A percentile compares a stretch with the other conserved stretches of the same genome.
phyloP scores from a whole-genome alignment of 30 jellyfish, hydroid and myxozoan genomes.

The Aurelia aurita complex sp. Pacific region DNA sequence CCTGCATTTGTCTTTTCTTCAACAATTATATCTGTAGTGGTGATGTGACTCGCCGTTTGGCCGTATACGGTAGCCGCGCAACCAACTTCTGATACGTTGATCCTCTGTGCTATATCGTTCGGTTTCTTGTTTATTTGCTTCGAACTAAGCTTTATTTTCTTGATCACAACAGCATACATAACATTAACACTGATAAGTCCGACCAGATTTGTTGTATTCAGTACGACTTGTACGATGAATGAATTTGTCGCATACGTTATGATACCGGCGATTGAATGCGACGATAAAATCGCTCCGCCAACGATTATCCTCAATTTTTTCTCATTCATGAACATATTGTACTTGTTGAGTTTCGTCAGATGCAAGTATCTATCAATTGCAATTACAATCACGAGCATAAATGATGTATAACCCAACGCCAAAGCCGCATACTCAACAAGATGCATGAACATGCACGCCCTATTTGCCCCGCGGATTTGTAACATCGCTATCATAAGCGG shows the following conservation, averaged over 20 bases:
- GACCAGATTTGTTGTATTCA: not conserved
- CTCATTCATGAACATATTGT: constrained; percentile 37
- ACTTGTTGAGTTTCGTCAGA: constrained; percentile 24
- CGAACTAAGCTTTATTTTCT: not conserved
- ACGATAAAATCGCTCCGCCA: not conserved
- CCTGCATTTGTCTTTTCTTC: not conserved
- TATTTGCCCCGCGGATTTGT: not conserved
- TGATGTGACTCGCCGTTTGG: not conserved
- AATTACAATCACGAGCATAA: not conserved
- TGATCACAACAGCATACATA: constrained; percentile 8
- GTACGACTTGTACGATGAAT: not conserved
- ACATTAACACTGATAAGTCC: constrained; percentile 7
- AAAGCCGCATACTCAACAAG: constrained; percentile 2
- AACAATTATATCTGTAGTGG: not conserved
- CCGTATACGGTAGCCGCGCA: not conserved
- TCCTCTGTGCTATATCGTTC: not conserved
- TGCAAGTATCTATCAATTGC: constrained; percentile 42
- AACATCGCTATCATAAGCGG: constrained; percentile 20
- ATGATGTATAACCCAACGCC: constrained; percentile 38
- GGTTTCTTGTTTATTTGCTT: not conserved
- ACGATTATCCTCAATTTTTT: not conserved
- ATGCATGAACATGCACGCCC: not conserved
- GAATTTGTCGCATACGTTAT: not conserved
- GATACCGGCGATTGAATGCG: constrained; percentile 1
- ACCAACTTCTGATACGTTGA: not conserved